Percentiles rank a stretch among this genome's conserved stretches.
phyloP scores from a whole-genome alignment of 2,113 vertebrate species.

The Gnathonemus echidnorhynchus region DNA sequence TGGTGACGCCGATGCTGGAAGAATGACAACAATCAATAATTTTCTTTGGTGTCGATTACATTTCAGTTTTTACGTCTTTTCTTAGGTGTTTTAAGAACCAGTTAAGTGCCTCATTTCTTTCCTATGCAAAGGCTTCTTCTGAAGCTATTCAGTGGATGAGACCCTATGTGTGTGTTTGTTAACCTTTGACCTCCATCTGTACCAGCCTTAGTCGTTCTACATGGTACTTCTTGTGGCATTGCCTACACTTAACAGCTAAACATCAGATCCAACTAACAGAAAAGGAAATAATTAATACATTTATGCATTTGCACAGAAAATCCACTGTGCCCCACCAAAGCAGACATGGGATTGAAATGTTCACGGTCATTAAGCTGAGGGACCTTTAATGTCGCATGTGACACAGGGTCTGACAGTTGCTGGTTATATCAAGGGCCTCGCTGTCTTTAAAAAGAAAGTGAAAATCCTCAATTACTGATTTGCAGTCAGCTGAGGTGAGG shows the following conservation, averaged over 20 bases:
- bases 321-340: neutral
- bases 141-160: too few species aligned
- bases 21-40: neutral
- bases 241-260: neutral
- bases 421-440: neutral
- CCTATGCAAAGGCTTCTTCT: neutral
- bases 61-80: neutral
- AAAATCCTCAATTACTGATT: neutral
- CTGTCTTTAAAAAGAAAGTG: neutral
- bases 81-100: neutral
- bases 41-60: neutral
- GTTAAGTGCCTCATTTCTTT: neutral
- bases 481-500: neutral
- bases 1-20: neutral
- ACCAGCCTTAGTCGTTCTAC: neutral
- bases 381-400: neutral
- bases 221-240: neutral
- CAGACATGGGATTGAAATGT: neutral
- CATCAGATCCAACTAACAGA: neutral
- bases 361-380: neutral
- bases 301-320: neutral
- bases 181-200: neutral
- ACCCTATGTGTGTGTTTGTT: neutral
- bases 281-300: neutral
- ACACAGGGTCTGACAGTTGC: neutral